phyloP scores from a whole-genome alignment of 2,888 invertebrate species.

The Cybosia mesomella region DNA sequence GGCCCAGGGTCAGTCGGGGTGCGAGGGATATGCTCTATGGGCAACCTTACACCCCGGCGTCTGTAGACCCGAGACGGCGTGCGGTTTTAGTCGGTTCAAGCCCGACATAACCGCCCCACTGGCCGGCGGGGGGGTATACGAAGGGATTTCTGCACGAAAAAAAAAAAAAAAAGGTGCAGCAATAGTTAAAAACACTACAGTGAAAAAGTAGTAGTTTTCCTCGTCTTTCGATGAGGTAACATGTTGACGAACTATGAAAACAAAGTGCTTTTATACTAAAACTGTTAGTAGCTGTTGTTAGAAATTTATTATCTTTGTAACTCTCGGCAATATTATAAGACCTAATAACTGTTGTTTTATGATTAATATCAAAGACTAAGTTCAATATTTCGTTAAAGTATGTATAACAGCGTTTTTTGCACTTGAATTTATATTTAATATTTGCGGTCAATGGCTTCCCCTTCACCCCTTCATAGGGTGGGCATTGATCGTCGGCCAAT shows the following conservation, averaged over 20 bases:
- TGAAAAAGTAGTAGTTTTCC: not conserved
- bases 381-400: not conserved
- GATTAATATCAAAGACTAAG: conserved; percentile 2
- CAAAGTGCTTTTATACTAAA: not conserved
- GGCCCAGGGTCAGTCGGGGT: too few species aligned
- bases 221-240: conserved; percentile 4
- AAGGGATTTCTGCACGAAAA: too few species aligned
- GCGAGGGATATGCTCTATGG: too few species aligned
- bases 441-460: too few species aligned
- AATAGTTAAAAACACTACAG: not conserved
- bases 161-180: not conserved
- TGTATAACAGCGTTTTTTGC: not conserved
- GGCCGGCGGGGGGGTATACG: too few species aligned
- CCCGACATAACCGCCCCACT: too few species aligned
- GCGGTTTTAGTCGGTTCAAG: too few species aligned
- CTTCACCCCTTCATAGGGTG: too few species aligned
- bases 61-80: too few species aligned
- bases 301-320: conserved; percentile 26
- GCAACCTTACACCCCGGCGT: too few species aligned
- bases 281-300: conserved; percentile 5
- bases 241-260: conserved; percentile 23
- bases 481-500: too few species aligned
- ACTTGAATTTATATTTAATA: too few species aligned
- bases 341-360: not conserved
- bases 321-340: conserved; percentile 10